These are phyloP conservation scores for Tiliacea citrago DNA, from an alignment of 2,888 invertebrate genomes.

Conservation along the genomic window DNA sequence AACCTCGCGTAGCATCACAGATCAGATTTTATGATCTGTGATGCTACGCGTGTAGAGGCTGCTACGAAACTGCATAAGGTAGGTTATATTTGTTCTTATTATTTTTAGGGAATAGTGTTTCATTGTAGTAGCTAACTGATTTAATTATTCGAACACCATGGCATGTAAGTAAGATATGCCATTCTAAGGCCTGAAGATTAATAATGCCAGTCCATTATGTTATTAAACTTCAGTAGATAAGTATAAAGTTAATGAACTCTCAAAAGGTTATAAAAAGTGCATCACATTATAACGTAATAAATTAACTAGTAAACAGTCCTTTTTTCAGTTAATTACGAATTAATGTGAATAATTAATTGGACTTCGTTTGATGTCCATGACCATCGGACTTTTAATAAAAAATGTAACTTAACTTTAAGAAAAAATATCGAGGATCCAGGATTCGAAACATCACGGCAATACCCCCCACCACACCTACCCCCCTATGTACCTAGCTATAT, in stretches of 20 bases:
- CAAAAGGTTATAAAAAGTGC: background rate
- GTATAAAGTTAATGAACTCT: background rate
- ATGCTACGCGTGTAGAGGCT: constrained; percentile 8
- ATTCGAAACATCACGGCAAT: background rate
- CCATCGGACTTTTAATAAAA: constrained; percentile 2
- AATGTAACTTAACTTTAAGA: constrained; percentile 1
- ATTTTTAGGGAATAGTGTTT: background rate
- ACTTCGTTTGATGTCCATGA: constrained; percentile 13
- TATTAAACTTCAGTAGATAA: background rate
- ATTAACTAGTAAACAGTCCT: background rate
- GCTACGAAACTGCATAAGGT: constrained; percentile 12
- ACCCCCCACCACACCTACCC: too few relatives aligned
- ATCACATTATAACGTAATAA: background rate
- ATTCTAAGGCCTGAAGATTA: background rate
- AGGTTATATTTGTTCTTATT: background rate
- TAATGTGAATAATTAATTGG: constrained; percentile 8
- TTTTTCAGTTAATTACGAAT: constrained; percentile 11
- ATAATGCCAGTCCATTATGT: background rate
- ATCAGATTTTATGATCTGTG: too few relatives aligned
- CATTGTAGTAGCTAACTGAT: background rate
- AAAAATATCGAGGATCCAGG: background rate
- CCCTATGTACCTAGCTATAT: too few relatives aligned
- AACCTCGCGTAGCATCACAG: too few relatives aligned
- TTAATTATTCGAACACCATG: background rate
- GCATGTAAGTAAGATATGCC: background rate